Conservation (phyloP, 1,140 invertebrate genomes). For the Rhyzopertha dominica region DNA sequence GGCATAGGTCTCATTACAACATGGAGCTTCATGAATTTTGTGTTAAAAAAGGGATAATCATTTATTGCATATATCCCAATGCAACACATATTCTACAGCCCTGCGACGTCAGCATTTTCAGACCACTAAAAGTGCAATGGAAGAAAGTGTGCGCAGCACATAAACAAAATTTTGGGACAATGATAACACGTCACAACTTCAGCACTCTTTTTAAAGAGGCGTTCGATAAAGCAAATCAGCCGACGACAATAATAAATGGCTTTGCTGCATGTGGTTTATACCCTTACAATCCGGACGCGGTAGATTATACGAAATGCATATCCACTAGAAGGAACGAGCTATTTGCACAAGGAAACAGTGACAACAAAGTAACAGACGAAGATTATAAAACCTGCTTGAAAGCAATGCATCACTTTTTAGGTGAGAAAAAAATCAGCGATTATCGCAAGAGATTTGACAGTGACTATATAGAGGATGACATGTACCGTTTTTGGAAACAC, state of each 20-base stretch:
- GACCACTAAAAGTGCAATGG: constrained; percentile 38
- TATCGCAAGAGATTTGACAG: too few relatives aligned
- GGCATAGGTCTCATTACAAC: constrained; percentile 43
- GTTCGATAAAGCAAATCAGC: constrained; percentile 20
- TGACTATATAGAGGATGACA: too few relatives aligned
- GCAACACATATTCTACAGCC: constrained; percentile 44
- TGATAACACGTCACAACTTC: constrained; percentile 27
- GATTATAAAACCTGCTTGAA: too few relatives aligned
- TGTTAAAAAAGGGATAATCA: constrained; percentile 35
- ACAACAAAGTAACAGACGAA: too few relatives aligned
- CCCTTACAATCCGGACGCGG: constrained; percentile 36
- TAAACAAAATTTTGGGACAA: constrained; percentile 8
- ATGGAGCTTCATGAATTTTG: constrained; percentile 41
- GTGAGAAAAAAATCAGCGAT: too few relatives aligned
- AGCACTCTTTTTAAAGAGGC: constrained; percentile 33
- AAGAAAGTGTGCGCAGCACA: constrained; percentile 13
- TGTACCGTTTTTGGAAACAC: too few relatives aligned
- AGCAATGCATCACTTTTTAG: too few relatives aligned
- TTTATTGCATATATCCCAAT: constrained; percentile 42
- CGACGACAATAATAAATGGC: constrained; percentile 36
- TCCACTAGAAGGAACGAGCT: constrained; percentile 3
- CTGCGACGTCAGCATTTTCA: constrained; percentile 41
- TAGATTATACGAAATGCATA: constrained; percentile 35
- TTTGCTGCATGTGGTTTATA: constrained; percentile 41
- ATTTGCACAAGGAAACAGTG: too few relatives aligned